Percentiles rank a stretch among this genome's conserved stretches.
These are phyloP conservation scores for Centroberyx gerrardi DNA, from an alignment of 2,797 vertebrate species.

Conservation along the genomic window DNA sequence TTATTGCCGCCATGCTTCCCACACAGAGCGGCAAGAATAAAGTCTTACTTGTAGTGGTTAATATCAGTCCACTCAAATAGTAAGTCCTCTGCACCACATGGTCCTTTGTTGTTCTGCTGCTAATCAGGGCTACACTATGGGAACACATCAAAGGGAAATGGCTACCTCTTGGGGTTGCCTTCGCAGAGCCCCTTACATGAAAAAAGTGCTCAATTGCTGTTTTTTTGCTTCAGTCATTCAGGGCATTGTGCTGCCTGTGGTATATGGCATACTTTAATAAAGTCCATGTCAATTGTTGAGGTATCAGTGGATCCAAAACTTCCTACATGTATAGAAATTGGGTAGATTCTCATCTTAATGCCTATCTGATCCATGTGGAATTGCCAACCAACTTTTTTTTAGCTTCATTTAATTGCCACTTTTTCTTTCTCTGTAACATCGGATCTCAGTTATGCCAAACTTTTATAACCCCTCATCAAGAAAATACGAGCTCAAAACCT, in stretches of 20 bases:
- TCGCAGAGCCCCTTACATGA: conserved; percentile 26
- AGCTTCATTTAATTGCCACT: conserved; percentile 21
- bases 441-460: conserved; percentile 26
- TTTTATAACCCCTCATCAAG: conserved; percentile 41
- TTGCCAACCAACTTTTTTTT: conserved; percentile 4
- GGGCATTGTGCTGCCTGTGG: conserved; percentile 27
- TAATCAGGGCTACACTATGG: conserved; percentile 59
- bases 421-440: conserved; percentile 35
- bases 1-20: conserved; percentile 30
- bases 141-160: conserved; percentile 70
- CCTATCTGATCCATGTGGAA: conserved; percentile 19
- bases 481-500: conserved; percentile 24
- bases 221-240: conserved; percentile 26
- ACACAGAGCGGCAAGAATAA: conserved; percentile 29
- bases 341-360: conserved; percentile 25
- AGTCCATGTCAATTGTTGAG: conserved; percentile 17
- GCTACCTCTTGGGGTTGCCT: conserved; percentile 40
- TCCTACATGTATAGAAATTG: not conserved
- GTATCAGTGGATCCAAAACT: conserved; percentile 16
- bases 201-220: conserved; percentile 2
- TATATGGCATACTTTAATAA: conserved; percentile 23
- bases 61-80: conserved; percentile 29
- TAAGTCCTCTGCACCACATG: conserved; percentile 50
- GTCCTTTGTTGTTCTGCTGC: conserved; percentile 67
- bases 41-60: conserved; percentile 21